Evolutionary conservation across 2,797 vertebrate species (phyloP).

Genomic region (Galaxias olidus): DNA sequence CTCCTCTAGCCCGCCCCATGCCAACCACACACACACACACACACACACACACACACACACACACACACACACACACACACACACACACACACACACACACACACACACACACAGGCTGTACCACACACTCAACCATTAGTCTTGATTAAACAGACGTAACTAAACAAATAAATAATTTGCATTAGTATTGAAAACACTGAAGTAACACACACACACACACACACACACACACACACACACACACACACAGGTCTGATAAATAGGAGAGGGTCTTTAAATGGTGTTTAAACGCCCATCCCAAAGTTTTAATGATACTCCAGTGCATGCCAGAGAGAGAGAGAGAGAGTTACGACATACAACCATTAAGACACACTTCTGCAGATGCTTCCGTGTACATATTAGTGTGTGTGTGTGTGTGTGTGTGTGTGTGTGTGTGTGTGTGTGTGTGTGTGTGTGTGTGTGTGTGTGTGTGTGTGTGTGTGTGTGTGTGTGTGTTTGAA

Average conservation of each 20-base stretch:
- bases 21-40: conserved; percentile 11
- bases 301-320: conserved; percentile 66
- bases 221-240: conserved; percentile 16
- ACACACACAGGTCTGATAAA: conserved; percentile 62
- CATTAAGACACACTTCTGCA: conserved; percentile 66
- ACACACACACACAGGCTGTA: conserved; percentile 31
- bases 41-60: conserved; percentile 17
- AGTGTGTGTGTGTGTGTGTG: conserved; percentile 21
- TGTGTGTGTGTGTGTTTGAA: neutral
- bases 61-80: conserved; percentile 15
- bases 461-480: neutral
- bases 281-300: conserved; percentile 63
- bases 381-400: conserved; percentile 54
- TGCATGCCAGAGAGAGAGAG: conserved; percentile 37
- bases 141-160: conserved; percentile 71
- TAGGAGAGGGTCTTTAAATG: conserved; percentile 56
- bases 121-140: conserved; percentile 61
- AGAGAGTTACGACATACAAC: conserved; percentile 56
- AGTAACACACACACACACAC: conserved; percentile 35
- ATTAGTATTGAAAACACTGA: conserved; percentile 40
- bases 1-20: conserved; percentile 73
- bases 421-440: conserved; percentile 21
- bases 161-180: conserved; percentile 65
- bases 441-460: conserved; percentile 6
- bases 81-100: conserved; percentile 16